These are phyloP conservation scores for Psammodynastes pulverulentus DNA, from an alignment of 2,113 vertebrate species.

Conservation along the genomic window DNA sequence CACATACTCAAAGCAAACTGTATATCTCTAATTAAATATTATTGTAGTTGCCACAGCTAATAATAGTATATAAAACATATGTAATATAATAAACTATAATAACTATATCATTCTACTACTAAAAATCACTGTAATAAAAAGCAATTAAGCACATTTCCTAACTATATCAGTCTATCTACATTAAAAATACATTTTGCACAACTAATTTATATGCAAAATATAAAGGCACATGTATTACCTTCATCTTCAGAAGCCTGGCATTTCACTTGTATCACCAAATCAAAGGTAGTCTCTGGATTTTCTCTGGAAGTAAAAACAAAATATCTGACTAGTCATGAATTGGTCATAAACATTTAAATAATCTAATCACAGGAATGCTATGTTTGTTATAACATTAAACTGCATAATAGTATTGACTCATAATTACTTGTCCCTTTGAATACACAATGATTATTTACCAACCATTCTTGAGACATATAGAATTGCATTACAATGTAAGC, in stretches of 20 bases:
- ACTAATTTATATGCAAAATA: conserved; percentile 5
- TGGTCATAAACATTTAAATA: background rate
- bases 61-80: conserved; percentile 22
- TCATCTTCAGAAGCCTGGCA: conserved; percentile 86
- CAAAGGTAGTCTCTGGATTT: conserved; percentile 92
- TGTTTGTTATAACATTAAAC: background rate
- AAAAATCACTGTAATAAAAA: background rate
- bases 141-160: background rate
- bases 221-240: conserved; percentile 69
- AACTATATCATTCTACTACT: background rate
- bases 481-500: background rate
- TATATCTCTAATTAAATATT: conserved; percentile 14
- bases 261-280: conserved; percentile 89
- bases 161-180: background rate
- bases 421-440: background rate
- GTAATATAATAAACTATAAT: background rate
- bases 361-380: background rate
- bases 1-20: conserved; percentile 7
- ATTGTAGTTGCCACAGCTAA: conserved; percentile 25
- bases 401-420: background rate
- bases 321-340: conserved; percentile 7
- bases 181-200: conserved; percentile 9
- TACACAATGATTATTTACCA: background rate
- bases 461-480: background rate
- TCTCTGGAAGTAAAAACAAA: conserved; percentile 75